Base-by-base conservation (phyloP, 2,888 invertebrate genomes). In the Tipula confusa region DNA sequence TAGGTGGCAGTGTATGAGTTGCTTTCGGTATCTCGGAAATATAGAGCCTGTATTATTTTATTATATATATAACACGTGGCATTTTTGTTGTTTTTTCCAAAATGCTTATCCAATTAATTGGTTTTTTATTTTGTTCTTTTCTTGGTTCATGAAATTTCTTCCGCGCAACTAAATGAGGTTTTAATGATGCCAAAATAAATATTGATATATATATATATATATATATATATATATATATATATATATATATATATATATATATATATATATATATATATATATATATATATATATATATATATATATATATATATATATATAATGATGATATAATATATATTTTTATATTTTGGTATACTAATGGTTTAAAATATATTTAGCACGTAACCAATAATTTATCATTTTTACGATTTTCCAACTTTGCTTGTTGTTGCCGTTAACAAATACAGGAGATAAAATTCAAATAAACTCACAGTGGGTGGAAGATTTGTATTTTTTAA, bases 141-240 rank as follows among this genome's bases (percentile, higher is more conserved):
- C 9, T 15, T 43, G 43, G 43, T 18, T n/a, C 15, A 4, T 24
- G 64, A 64, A 64, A 64, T 64, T 43, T 24, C 18, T 64, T 64
- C 64, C 24, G 64, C 64, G 24, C 64, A 64, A 9, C 64, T 64
- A 64, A 64, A 64, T 64, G 64, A 64, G 64, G 24, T 64, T 64
- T 64, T 64, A 64, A 64, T 64, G 64, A 64, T 64, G 64, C 64
- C 24, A 64, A 64, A 64, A 64, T 64, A 64, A 64, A 64, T 64
- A 64, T 64, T 64, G 18, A 64, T 24, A 64, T 24, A 64, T 64
- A 64, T 64, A 48, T 48, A 64, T 64, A 64, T 64, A n/a, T n/a
- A n/a, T n/a, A 64, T 64, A 64, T 24, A 64, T 64, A 64, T 64
- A 24, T 64, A 64, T 24, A 64, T 24, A 64, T 64, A 64, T 64